Evolutionary conservation across 2,113 vertebrate species (phyloP).

Genomic region (Leiothrix lutea): DNA sequence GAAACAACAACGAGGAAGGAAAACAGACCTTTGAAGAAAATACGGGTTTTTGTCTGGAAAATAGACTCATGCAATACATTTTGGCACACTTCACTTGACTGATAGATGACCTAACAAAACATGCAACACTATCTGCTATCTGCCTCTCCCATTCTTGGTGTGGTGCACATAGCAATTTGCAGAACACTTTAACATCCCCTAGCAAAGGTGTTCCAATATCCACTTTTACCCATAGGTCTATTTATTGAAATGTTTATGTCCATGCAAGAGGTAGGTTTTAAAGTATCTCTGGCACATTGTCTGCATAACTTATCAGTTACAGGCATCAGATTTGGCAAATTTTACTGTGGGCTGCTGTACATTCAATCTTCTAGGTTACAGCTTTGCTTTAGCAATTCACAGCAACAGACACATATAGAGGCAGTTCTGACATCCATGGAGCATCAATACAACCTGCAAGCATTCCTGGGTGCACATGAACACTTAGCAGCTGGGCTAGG

Average conservation of each 20-base stretch:
- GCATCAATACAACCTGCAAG: background rate
- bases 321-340: background rate
- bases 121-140: background rate
- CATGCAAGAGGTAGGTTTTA: background rate
- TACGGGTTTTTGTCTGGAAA: conserved; percentile 2
- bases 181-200: background rate
- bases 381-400: background rate
- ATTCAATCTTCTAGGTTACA: background rate
- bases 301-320: background rate
- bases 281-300: background rate
- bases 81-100: background rate
- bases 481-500: background rate
- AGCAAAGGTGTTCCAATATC: background rate
- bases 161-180: background rate
- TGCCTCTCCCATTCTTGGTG: background rate
- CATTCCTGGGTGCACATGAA: background rate
- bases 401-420: fast-evolving
- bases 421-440: background rate
- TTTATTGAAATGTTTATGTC: background rate
- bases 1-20: background rate
- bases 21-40: conserved; percentile 28
- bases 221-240: background rate
- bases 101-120: conserved; percentile 9
- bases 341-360: background rate
- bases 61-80: background rate